Base-by-base conservation (phyloP, 2,888 invertebrate genomes). In the Epicampocera succincta region DNA sequence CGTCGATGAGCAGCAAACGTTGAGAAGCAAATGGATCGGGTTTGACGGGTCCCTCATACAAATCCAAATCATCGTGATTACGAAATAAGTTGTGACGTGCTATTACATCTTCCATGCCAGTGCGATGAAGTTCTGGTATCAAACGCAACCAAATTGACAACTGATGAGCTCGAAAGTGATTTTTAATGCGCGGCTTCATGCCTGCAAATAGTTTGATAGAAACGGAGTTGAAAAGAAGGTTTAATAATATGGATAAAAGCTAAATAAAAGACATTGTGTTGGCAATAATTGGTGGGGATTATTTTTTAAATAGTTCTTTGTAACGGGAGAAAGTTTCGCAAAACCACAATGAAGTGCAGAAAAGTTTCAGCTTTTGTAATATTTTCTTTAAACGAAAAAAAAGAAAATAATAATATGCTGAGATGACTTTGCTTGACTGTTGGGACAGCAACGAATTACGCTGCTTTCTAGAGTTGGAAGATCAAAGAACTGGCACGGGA, bases 81-180 rank as follows among this genome's bases (percentile, higher is more conserved):
- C 95, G 94, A 91, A 98, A 96, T 84, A 97, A 93, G 91, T 98
- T 98, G 92, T 97, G 97, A 58, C 95, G 92, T 1, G 95, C 95
- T 52, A 96, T 95, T 9, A 96, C 96, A 90, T 96, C 96, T 87
- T 96, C 96, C 96, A 96, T 96, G 3, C 96, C 96, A 0, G 96
- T 95, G 69, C 96, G 92, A 89, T 97, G 96, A 0, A 97, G 93
- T 90, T 98, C 98, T 0, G 98, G 98, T 58, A 99, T 96, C 8
- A 98, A 93, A 6, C 98, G 95, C 9, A 98, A 92, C 99, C 99
- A 99, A 54, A 98, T 96, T 58, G 98, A 98, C 63, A 98, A 93
- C 89, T 98, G 97, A 91, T 98, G 98, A 1, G 98, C 97, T 61
- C 98, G 93, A 92, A 97, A 98, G 92, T 98, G 98, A 90, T 97